A percentile compares a stretch with the other conserved stretches of the same genome.
Evolutionary conservation across 2,797 vertebrate genomes (phyloP).

Genomic region (Netta rufina): DNA sequence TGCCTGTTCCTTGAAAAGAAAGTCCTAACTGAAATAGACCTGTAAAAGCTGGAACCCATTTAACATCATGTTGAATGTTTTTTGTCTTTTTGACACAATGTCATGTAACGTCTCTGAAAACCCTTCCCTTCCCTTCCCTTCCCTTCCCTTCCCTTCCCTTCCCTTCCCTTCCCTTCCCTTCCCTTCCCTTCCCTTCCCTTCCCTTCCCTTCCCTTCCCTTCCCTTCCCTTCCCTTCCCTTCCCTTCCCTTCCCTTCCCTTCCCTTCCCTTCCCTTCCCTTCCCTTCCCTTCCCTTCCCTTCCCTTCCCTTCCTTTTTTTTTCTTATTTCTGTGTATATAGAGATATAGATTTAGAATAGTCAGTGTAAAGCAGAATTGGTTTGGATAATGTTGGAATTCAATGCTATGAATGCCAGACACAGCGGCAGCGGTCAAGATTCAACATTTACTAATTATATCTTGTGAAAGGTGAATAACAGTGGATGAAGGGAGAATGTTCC

Average conservation of each 20-base stretch:
- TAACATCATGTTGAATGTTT: not conserved
- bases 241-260: too few relatives aligned
- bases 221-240: too few relatives aligned
- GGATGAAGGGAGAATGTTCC: not conserved
- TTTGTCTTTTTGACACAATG: constrained; percentile 29
- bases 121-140: too few relatives aligned
- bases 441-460: not conserved
- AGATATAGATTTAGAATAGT: not conserved
- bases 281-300: too few relatives aligned
- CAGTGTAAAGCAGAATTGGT: not conserved
- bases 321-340: not conserved
- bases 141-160: too few relatives aligned
- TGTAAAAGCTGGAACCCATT: not conserved
- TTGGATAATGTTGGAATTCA: not conserved
- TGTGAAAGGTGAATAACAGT: not conserved
- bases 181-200: too few relatives aligned
- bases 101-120: not conserved
- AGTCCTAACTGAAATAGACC: constrained; percentile 27
- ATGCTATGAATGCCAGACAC: not conserved
- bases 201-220: too few relatives aligned
- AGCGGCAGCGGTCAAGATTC: not conserved
- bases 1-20: constrained; percentile 10
- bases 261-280: too few relatives aligned
- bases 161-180: too few relatives aligned
- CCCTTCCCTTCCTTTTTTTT: not conserved